Percentiles rank a stretch among this genome's conserved stretches.
phyloP scores from a whole-genome alignment of 1,140 invertebrate genomes.

The Bombus pyrosoma region DNA sequence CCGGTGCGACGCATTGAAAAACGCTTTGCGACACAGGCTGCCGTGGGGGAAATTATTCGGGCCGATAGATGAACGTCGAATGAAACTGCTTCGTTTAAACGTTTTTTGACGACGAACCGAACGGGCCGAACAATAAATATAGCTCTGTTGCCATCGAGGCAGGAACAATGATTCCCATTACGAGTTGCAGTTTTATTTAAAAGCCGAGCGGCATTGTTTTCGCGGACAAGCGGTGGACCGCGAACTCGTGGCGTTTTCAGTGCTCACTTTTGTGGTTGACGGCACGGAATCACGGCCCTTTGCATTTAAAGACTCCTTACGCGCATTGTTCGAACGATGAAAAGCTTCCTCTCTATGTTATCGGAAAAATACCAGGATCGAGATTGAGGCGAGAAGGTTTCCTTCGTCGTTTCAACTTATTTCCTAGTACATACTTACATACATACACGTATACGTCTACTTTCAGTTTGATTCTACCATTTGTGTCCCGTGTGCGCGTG shows the following conservation, averaged over 20 bases:
- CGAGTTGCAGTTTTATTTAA: conserved; percentile 40
- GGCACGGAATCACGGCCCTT: too few species aligned
- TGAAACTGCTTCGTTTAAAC: conserved; percentile 22
- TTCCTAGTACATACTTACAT: neutral
- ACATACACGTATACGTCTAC: neutral
- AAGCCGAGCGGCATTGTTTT: conserved; percentile 18
- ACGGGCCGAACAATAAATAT: neutral
- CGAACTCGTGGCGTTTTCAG: conserved; percentile 11
- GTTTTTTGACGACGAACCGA: conserved; percentile 6
- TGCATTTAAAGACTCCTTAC: conserved; percentile 12
- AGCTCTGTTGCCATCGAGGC: neutral
- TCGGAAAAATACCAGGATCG: neutral
- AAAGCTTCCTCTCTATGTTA: conserved; percentile 14
- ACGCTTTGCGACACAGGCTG: too few species aligned
- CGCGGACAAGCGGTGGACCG: conserved; percentile 25
- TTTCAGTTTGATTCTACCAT: too few species aligned
- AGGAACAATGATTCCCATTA: conserved; percentile 41
- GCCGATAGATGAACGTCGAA: too few species aligned
- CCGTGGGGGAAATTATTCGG: neutral
- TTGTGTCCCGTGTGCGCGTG: too few species aligned
- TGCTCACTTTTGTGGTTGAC: neutral
- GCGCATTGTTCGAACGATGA: conserved; percentile 26
- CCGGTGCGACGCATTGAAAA: too few species aligned
- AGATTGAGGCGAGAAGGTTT: neutral
- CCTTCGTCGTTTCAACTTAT: neutral